phyloP scores from a whole-genome alignment of 1,140 invertebrate genomes.

The Drosophila dunni region DNA sequence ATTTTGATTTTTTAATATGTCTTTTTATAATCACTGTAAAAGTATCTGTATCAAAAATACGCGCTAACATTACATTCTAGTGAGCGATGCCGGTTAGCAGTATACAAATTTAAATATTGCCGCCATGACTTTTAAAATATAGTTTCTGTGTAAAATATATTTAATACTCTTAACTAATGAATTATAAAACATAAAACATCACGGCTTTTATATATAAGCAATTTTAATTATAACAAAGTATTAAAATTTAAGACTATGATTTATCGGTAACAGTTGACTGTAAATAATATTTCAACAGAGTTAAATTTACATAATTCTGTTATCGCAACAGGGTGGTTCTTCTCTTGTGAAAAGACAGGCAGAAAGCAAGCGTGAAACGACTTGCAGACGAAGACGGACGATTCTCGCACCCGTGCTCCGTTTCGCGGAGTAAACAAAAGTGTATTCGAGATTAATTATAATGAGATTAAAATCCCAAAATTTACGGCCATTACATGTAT shows the following conservation, averaged over 20 bases:
- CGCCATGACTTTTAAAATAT: too few relatives aligned
- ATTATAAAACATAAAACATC: too few relatives aligned
- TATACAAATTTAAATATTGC: too few relatives aligned
- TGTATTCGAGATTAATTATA: conserved; percentile 50
- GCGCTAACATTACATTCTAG: too few relatives aligned
- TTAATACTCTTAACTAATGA: too few relatives aligned
- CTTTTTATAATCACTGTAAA: too few relatives aligned
- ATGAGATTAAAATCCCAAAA: conserved; percentile 52
- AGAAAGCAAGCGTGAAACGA: conserved; percentile 39
- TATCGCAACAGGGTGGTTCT: conserved; percentile 38
- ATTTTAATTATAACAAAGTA: too few relatives aligned
- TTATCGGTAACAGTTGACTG: neutral
- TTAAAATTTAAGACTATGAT: neutral
- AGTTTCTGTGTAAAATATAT: too few relatives aligned
- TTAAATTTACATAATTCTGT: conserved; percentile 19
- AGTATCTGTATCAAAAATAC: too few relatives aligned
- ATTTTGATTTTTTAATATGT: neutral
- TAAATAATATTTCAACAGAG: conserved; percentile 8
- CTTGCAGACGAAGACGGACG: conserved; percentile 35
- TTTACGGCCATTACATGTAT: conserved; percentile 15
- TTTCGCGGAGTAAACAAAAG: conserved; percentile 55
- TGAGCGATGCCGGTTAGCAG: too few relatives aligned
- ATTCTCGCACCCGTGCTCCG: conserved; percentile 34
- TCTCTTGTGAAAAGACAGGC: conserved; percentile 22
- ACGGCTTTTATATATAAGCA: too few relatives aligned